phyloP scores from a whole-genome alignment of 2,113 vertebrate species.

The Talpa occidentalis region DNA sequence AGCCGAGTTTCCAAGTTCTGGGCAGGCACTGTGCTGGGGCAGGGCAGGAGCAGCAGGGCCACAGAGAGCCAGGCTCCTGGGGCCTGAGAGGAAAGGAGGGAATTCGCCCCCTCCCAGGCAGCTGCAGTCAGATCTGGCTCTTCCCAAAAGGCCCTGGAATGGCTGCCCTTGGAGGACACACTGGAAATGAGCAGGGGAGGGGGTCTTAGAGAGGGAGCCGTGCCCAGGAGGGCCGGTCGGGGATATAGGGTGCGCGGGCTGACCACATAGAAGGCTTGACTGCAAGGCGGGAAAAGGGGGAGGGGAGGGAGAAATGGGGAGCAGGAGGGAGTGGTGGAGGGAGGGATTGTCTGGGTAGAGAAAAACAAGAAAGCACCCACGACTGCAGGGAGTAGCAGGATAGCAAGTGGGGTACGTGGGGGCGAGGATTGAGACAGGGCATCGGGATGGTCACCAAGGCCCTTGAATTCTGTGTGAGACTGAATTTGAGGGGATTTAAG shows the following conservation, averaged over 20 bases:
- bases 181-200: neutral
- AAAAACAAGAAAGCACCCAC: neutral
- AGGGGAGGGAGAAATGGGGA: too few relatives aligned
- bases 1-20: neutral
- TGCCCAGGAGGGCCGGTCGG: too few relatives aligned
- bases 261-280: neutral
- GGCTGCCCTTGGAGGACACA: neutral
- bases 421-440: neutral
- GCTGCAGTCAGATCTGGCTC: neutral
- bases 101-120: too few relatives aligned
- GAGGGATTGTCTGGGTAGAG: neutral
- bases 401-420: accelerated
- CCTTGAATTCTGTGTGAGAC: too few relatives aligned
- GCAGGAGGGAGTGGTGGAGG: too few relatives aligned
- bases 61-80: too few relatives aligned
- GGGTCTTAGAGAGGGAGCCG: too few relatives aligned
- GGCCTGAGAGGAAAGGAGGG: neutral
- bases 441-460: neutral
- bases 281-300: neutral
- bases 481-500: neutral
- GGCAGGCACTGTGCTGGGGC: neutral
- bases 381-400: neutral
- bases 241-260: neutral
- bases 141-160: neutral
- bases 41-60: neutral